Evolutionary conservation across 2,797 vertebrate genomes (phyloP).

Genomic region (Podarcis lilfordi): DNA sequence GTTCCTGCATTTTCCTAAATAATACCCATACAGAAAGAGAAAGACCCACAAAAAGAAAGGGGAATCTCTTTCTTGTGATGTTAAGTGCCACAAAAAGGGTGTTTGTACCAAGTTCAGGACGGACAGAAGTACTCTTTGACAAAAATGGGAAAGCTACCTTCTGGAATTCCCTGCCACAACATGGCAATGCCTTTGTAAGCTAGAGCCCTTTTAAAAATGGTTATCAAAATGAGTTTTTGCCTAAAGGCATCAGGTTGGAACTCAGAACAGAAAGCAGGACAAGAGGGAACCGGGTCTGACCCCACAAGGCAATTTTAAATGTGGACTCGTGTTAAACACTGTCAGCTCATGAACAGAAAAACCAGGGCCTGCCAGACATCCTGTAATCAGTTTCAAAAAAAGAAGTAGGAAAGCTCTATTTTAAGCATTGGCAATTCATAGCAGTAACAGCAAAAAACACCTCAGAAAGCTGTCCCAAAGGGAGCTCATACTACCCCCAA

Average conservation of each 20-base stretch:
- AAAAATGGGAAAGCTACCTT: background rate
- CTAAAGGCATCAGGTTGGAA: background rate
- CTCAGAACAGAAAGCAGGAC: background rate
- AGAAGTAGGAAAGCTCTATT: background rate
- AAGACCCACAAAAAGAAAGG: background rate
- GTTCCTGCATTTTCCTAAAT: background rate
- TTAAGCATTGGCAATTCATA: background rate
- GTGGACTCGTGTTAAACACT: background rate
- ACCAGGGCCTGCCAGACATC: background rate
- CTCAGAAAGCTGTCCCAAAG: background rate
- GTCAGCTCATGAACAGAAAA: background rate
- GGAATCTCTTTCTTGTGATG: no score
- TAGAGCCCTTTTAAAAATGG: background rate
- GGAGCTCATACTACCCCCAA: background rate
- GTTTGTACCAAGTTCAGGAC: background rate
- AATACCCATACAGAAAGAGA: background rate
- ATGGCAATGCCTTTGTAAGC: background rate
- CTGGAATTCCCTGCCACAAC: background rate
- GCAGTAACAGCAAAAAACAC: background rate
- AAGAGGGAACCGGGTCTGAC: background rate
- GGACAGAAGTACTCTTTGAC: no score
- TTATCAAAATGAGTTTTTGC: background rate
- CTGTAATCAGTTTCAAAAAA: background rate
- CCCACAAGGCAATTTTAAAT: background rate
- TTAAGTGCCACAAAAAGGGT: background rate